Base-by-base conservation (phyloP, 2,113 vertebrate species). In the Seriola aureovittata region DNA sequence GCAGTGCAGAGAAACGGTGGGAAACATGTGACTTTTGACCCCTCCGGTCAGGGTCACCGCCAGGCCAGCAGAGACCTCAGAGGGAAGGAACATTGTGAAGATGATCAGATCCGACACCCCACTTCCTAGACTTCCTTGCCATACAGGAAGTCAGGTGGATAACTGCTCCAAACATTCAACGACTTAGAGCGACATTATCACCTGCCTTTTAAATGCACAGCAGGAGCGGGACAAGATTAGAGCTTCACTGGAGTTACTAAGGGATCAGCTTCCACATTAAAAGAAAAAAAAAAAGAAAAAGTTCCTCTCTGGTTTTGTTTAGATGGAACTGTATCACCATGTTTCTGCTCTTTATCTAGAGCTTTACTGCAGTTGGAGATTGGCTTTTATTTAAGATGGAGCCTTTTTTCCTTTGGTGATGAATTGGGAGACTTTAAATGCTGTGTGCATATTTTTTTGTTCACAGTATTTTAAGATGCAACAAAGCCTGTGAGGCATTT, bases 11-110 rank as follows among this genome's bases (percentile, higher is more conserved):
- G 71, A 62, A 75, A 40, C n/a, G 80, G 86, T 91, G 92, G 90
- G 92, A 93, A 92, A 93, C 80, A 88, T 80, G 77, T 6, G 91
- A 90, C 91, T 64, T 91, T 80, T 89, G 85, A 92, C 86, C 86
- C 60, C 34, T 12, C 48, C 1, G 58, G 77, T 68, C 70, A 13
- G 87, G 87, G 89, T 90, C 90, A 78, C 63, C 17, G 73, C 16
- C 54, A 34, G 85, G 82, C 58, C 81, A 75, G 60, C 36, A 2
- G 46, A 79, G 54, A 84, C 86, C 89, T 89, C 80, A 80, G 86
- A 90, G 85, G 82, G 78, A 79, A 76, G 74, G 58, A 78, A 38
- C 59, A 40, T 73, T 3, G 17, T 80, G 78, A 88, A 64, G 79
- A 80, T 72, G 83, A 92, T 91, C 74, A 17, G 55, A 71, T 44